Evolutionary conservation across 92 coral and sea anemone genomes (phyloP).

Genomic region (Phenganax stokvisi): DNA sequence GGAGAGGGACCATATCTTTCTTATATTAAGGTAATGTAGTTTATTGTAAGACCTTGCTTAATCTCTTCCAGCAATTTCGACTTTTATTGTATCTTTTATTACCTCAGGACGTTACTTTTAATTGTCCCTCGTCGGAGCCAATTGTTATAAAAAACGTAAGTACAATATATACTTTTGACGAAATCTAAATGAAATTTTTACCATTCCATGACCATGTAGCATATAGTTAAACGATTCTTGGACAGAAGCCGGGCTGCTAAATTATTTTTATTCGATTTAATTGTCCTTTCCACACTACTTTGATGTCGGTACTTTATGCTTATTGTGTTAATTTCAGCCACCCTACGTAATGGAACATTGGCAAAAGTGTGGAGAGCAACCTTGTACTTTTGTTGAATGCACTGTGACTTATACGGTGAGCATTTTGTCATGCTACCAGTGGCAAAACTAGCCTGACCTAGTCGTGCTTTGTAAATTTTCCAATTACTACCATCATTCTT

Average conservation of each 20-base stretch:
- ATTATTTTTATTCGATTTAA: too few species aligned
- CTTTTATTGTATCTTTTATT: not conserved
- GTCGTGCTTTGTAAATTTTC: not conserved
- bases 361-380: slow-evolving; percentile 46
- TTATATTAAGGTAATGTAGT: slow-evolving; percentile 53
- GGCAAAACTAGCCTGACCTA: too few species aligned
- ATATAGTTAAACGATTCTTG: not conserved
- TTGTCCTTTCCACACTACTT: too few species aligned
- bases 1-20: slow-evolving; percentile 63
- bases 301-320: not conserved
- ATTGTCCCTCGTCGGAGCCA: slow-evolving; percentile 47
- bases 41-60: not conserved
- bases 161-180: not conserved
- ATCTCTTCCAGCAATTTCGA: not conserved
- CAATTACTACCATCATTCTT: not conserved
- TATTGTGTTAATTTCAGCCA: slow-evolving; percentile 44
- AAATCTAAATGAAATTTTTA: not conserved
- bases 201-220: not conserved
- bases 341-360: slow-evolving; percentile 77
- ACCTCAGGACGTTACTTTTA: slow-evolving; percentile 56
- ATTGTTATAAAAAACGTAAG: slow-evolving; percentile 57
- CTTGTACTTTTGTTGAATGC: slow-evolving; percentile 58
- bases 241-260: not conserved
- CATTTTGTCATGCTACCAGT: not conserved
- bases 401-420: slow-evolving; percentile 62